Evolutionary conservation across 2,888 invertebrate species (phyloP).

Genomic region (Conchocele bisecta): DNA sequence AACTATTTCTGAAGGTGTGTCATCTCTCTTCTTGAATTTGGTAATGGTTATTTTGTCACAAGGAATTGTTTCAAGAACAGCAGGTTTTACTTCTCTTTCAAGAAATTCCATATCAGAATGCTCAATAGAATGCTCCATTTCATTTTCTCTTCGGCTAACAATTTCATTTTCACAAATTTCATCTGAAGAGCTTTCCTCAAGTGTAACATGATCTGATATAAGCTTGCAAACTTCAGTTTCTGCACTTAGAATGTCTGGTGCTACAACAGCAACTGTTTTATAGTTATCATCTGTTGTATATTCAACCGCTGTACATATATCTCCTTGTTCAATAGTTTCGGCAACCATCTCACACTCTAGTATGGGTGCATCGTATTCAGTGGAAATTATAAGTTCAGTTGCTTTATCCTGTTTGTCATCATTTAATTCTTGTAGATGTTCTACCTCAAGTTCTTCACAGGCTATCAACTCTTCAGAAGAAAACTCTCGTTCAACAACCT

Average conservation of each 20-base stretch:
- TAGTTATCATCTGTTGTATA: background rate
- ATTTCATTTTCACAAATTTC: background rate
- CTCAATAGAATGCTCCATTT: too few species aligned
- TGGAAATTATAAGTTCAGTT: constrained; percentile 6
- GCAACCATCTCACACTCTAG: constrained; percentile 17
- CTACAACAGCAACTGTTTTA: constrained; percentile 1
- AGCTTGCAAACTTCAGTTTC: too few species aligned
- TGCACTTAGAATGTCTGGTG: constrained; percentile 18
- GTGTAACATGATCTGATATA: background rate
- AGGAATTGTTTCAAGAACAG: background rate
- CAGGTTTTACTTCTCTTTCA: constrained; percentile 10
- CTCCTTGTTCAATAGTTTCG: constrained; percentile 24
- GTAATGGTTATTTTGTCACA: background rate
- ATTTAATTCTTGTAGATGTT: constrained; percentile 3
- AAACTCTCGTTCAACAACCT: background rate
- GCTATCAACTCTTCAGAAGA: constrained; percentile 9
- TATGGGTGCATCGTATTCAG: constrained; percentile 16
- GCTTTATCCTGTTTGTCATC: constrained; percentile 13
- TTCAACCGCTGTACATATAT: background rate
- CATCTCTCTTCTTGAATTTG: background rate
- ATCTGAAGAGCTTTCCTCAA: constrained; percentile 9
- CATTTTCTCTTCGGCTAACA: background rate
- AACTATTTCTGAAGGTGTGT: background rate
- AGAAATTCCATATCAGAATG: too few species aligned
- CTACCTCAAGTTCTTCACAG: constrained; percentile 27